Base-by-base conservation (phyloP, 2,797 vertebrate genomes). In the Melanotaenia parkinsoni region DNA sequence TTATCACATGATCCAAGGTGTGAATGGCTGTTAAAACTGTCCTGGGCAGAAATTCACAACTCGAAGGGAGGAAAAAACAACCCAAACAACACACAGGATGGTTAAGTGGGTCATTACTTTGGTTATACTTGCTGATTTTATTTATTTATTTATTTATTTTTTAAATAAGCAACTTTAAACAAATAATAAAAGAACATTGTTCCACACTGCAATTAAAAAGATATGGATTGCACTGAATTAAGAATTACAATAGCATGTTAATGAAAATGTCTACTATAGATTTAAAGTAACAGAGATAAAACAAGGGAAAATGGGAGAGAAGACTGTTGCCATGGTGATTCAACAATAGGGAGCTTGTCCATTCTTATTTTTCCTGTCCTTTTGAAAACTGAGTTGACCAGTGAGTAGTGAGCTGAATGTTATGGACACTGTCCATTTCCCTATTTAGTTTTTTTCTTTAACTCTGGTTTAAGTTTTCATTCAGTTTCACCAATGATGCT, bases 301-400 rank as follows among this genome's bases (percentile, higher is more conserved):
- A 85, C 72, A 79, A 61, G 30, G 60, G 43, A 63, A 60, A 75
- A 82, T 63, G 57, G 63, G 62, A 79, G 58, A 80, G 73, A 70
- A 74, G 3, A 40, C 45, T 47, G 92, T 94, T 91, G 77, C 91
- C 86, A 90, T 92, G 91, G 89, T 51, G 72, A 93, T 85, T 71
- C 81, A 61, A 81, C 74, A 85, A 84, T 89, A 82, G 90, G 87
- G 74, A 76, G 62, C 79, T 61, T 79, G 68, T 79, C 63, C 77
- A 76, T 58, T 65, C 37, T 72, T 69, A 63, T 77, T 38, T 11
- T 13, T 50, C 7, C 13, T 4, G 20, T 66, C 32, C 50, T 69
- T 71, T 77, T 81, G 74, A 86, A 86, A 85, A 76, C 63, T 86
- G 89, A 89, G 83, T 84, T 85, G 86, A 90, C 79, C 62, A 56